phyloP scores from a whole-genome alignment of 2,888 invertebrate species.

The Epinotia bilunana region DNA sequence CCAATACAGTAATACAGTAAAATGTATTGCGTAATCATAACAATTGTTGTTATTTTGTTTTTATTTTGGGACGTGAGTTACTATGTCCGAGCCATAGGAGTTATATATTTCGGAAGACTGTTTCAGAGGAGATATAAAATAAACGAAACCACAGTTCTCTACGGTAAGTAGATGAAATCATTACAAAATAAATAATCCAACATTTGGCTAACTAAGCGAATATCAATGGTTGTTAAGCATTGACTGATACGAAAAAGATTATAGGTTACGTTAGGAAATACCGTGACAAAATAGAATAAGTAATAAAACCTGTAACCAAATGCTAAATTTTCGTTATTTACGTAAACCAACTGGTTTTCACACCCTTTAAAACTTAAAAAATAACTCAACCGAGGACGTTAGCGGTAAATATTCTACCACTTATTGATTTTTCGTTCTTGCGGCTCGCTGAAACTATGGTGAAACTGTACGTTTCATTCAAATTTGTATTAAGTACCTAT shows the following conservation, averaged over 20 bases:
- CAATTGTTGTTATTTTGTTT: conserved; percentile 32
- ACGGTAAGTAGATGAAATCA: conserved; percentile 20
- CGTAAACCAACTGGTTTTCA: not conserved
- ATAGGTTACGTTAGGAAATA: conserved; percentile 10
- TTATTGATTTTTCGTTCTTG: conserved; percentile 24
- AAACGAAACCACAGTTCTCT: conserved; percentile 34
- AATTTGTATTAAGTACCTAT: not conserved
- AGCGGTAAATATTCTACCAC: conserved; percentile 5
- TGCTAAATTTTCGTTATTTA: not conserved
- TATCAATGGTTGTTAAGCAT: not conserved
- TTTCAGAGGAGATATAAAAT: conserved; percentile 39
- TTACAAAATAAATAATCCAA: not conserved
- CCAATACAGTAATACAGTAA: not conserved
- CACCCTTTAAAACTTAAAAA: not conserved
- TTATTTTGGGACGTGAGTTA: conserved; percentile 37
- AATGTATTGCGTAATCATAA: conserved; percentile 33
- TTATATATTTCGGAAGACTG: conserved; percentile 23
- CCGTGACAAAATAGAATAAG: not conserved
- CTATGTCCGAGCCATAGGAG: conserved; percentile 18
- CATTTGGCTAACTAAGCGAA: not conserved
- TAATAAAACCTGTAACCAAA: not conserved
- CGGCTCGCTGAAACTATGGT: not conserved
- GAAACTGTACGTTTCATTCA: not conserved
- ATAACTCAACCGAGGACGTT: not conserved
- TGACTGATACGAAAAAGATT: conserved; percentile 5